Conservation (phyloP, 2,797 vertebrate species). For the Sebastolobus alascanus region DNA sequence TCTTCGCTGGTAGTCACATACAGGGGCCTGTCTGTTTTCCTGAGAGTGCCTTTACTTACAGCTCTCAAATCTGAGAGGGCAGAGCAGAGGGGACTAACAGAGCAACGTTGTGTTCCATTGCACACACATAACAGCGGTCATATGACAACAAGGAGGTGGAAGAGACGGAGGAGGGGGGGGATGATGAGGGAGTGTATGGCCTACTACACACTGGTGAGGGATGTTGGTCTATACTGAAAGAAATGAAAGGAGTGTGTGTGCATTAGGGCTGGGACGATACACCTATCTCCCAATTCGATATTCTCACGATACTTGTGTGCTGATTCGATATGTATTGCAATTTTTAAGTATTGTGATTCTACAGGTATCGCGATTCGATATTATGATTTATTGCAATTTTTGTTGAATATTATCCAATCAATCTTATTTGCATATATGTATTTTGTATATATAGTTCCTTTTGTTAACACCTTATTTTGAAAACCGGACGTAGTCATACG, state of each 20-base stretch:
- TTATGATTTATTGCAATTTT: too few species aligned
- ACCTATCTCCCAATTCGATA: background rate
- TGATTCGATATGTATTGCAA: background rate
- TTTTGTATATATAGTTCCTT: too few species aligned
- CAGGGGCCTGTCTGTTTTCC: slow-evolving; percentile 74
- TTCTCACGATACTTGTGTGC: rapidly evolving
- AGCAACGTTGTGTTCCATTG: slow-evolving; percentile 84
- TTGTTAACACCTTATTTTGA: too few species aligned
- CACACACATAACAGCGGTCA: slow-evolving; percentile 83
- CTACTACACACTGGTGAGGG: slow-evolving; percentile 48
- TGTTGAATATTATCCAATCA: too few species aligned
- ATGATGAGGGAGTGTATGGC: slow-evolving; percentile 56
- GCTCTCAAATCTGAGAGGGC: slow-evolving; percentile 78
- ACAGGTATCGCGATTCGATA: background rate
- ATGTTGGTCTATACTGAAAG: slow-evolving; percentile 32
- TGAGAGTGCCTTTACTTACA: slow-evolving; percentile 66
- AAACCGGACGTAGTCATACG: too few species aligned
- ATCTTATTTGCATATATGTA: too few species aligned
- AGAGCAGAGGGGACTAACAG: slow-evolving; percentile 81
- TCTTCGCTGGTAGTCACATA: slow-evolving; percentile 61
- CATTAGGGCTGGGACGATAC: background rate
- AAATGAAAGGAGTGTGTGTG: slow-evolving; percentile 26
- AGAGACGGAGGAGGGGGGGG: slow-evolving; percentile 44
- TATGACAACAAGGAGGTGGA: slow-evolving; percentile 84
- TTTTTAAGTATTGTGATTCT: background rate